These are phyloP conservation scores for Elymnias hypermnestra DNA, from an alignment of 1,140 invertebrate genomes.

Conservation along the genomic window DNA sequence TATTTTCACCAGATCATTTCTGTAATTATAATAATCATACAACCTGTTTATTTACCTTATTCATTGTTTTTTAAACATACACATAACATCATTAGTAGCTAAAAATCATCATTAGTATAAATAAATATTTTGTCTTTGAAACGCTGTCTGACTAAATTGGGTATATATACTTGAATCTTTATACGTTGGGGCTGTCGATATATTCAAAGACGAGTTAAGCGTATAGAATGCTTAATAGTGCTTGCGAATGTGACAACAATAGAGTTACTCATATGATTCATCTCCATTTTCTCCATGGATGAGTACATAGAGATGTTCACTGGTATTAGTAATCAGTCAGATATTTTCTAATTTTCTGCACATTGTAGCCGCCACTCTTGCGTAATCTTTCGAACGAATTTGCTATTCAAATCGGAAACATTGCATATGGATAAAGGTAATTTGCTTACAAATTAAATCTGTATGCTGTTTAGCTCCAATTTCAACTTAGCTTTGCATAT, in stretches of 20 bases:
- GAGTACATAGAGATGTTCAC: neutral
- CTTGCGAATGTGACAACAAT: neutral
- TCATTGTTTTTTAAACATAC: too few species aligned
- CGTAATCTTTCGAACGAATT: slow-evolving; percentile 3
- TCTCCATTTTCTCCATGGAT: neutral
- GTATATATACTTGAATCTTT: too few species aligned
- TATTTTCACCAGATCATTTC: too few species aligned
- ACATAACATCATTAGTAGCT: too few species aligned
- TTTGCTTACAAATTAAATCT: slow-evolving; percentile 6
- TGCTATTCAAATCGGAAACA: slow-evolving; percentile 4
- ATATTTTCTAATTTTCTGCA: neutral
- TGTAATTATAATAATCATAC: too few species aligned
- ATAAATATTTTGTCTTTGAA: too few species aligned
- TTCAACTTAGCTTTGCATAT: neutral
- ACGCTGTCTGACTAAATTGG: too few species aligned
- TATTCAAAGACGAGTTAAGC: neutral
- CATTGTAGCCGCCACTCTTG: neutral
- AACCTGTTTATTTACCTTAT: too few species aligned
- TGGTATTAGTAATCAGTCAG: neutral
- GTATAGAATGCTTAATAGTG: neutral
- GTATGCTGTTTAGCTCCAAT: neutral
- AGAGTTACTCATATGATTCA: neutral
- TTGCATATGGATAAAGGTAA: slow-evolving; percentile 4
- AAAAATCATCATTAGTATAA: too few species aligned
- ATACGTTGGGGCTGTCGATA: too few species aligned